phyloP scores from a whole-genome alignment of 2,888 invertebrate genomes.

The Dicycla oo region DNA sequence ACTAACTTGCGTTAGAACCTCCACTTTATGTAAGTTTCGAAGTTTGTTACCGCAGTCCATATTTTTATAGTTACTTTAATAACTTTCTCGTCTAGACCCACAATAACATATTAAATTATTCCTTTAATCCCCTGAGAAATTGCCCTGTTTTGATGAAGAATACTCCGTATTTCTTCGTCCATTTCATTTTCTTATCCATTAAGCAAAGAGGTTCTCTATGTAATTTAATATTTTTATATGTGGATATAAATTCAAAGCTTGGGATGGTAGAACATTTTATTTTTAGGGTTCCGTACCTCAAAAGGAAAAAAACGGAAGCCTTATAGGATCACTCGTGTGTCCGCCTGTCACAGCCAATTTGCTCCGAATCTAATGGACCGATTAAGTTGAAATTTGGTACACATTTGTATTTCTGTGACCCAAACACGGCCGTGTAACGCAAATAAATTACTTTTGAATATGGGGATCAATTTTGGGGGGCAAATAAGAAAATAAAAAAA shows the following conservation, averaged over 20 bases:
- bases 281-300: too few relatives aligned
- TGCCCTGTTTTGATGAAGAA: conserved; percentile 45
- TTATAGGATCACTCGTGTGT: too few relatives aligned
- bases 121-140: conserved; percentile 44
- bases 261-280: conserved; percentile 29
- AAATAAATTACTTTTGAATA: too few relatives aligned
- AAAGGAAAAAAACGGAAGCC: too few relatives aligned
- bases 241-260: conserved; percentile 47
- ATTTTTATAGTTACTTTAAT: conserved; percentile 41
- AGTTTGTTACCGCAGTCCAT: conserved; percentile 20
- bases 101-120: conserved; percentile 35
- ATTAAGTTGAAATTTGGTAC: too few relatives aligned
- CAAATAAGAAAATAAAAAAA: too few relatives aligned
- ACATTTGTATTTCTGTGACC: too few relatives aligned
- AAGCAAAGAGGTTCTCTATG: conserved; percentile 31
- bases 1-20: not conserved
- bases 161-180: conserved; percentile 19
- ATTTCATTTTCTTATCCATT: conserved; percentile 51
- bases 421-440: too few relatives aligned
- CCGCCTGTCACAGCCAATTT: too few relatives aligned
- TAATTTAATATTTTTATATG: conserved; percentile 48
- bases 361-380: too few relatives aligned
- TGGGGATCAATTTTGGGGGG: too few relatives aligned
- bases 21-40: conserved; percentile 34
- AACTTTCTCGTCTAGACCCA: conserved; percentile 45